These are phyloP conservation scores for Lindbergichthys nudifrons DNA, from an alignment of 2,797 vertebrate genomes.

Conservation along the genomic window DNA sequence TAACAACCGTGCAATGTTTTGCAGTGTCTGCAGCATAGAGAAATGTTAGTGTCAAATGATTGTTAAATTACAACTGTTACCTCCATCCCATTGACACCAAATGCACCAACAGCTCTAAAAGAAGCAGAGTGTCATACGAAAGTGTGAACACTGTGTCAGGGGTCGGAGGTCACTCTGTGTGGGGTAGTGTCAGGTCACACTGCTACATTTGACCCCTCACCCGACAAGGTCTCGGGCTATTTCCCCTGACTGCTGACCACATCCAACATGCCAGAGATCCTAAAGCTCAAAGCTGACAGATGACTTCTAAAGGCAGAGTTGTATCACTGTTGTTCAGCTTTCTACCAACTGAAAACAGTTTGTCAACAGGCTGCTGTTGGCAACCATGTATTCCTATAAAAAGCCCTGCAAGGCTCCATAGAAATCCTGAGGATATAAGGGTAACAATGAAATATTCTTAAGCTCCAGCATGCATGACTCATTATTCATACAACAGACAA, in stretches of 20 bases:
- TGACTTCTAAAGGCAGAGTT: slow-evolving; percentile 21
- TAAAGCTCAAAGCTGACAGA: slow-evolving; percentile 10
- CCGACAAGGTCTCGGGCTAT: slow-evolving; percentile 29
- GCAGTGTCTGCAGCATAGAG: background rate
- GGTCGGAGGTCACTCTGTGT: slow-evolving; percentile 55
- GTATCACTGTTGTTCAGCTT: background rate
- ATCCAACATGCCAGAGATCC: slow-evolving; percentile 9
- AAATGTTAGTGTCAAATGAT: slow-evolving; percentile 22
- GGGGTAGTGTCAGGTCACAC: slow-evolving; percentile 62
- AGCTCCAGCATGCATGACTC: slow-evolving; percentile 56
- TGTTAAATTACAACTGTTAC: slow-evolving; percentile 17
- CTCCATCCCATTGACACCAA: slow-evolving; percentile 19
- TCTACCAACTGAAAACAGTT: slow-evolving; percentile 31
- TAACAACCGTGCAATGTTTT: background rate
- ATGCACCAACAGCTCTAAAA: slow-evolving; percentile 32
- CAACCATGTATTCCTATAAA: slow-evolving; percentile 27
- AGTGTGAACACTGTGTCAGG: slow-evolving; percentile 49
- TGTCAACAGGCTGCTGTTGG: slow-evolving; percentile 27
- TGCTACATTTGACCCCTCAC: slow-evolving; percentile 64
- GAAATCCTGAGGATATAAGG: slow-evolving; percentile 38
- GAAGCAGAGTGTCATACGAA: slow-evolving; percentile 31
- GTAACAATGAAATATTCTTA: slow-evolving; percentile 56
- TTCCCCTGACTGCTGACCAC: slow-evolving; percentile 33
- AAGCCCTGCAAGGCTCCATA: slow-evolving; percentile 14
- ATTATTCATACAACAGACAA: slow-evolving; percentile 45